Conservation (phyloP, 2,888 invertebrate species). For the Iselma pallidipennis region DNA sequence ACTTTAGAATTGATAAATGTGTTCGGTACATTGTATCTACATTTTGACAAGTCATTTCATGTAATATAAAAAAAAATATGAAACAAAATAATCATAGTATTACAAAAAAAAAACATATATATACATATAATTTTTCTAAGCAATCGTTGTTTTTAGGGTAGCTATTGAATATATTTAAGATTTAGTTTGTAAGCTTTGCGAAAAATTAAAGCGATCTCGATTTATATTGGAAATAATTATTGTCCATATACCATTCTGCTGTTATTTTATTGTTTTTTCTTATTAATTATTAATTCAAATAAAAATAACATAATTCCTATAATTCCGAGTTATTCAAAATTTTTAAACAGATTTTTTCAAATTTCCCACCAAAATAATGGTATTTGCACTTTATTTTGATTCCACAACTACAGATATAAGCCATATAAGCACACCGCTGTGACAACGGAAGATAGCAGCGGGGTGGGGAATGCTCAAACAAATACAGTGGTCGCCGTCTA, state of each 20-base stretch:
- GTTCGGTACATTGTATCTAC: constrained; percentile 50
- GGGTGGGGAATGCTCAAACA: too few relatives aligned
- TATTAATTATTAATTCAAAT: constrained; percentile 39
- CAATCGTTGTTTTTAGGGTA: constrained; percentile 58
- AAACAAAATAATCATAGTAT: constrained; percentile 56
- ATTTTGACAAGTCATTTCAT: constrained; percentile 53
- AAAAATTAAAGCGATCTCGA: constrained; percentile 57
- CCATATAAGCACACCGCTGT: too few relatives aligned
- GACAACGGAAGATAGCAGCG: too few relatives aligned
- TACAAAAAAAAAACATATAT: constrained; percentile 48
- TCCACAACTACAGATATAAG: too few relatives aligned
- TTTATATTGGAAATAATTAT: constrained; percentile 48
- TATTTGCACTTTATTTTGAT: too few relatives aligned
- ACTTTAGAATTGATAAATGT: constrained; percentile 40
- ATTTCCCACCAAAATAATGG: not conserved
- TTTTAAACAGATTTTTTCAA: not conserved
- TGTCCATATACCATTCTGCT: constrained; percentile 44
- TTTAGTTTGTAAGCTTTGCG: constrained; percentile 58
- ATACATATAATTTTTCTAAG: constrained; percentile 59
- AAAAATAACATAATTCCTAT: constrained; percentile 22
- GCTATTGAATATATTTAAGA: constrained; percentile 55
- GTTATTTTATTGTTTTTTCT: constrained; percentile 35
- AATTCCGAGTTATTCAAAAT: not conserved
- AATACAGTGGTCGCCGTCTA: too few relatives aligned
- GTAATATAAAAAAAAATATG: constrained; percentile 51